These are phyloP conservation scores for Drosophila saltans DNA, from an alignment of 1,140 invertebrate species.

Conservation along the genomic window DNA sequence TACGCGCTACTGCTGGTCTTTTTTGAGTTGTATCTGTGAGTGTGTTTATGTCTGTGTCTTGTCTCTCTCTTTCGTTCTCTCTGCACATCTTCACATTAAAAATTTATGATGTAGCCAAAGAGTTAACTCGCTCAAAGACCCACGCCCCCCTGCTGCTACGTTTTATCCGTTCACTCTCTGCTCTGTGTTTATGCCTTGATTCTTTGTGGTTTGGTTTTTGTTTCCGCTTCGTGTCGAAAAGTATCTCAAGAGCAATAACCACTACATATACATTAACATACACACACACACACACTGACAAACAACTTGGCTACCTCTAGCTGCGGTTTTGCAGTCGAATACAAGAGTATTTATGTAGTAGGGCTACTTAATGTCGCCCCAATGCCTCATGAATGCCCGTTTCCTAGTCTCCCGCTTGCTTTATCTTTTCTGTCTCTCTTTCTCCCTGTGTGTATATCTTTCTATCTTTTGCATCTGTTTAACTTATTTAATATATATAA, in stretches of 20 bases:
- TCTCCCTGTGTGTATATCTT: conserved; percentile 2
- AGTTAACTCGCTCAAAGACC: conserved; percentile 68
- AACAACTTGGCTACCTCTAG: conserved; percentile 31
- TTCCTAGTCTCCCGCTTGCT: conserved; percentile 17
- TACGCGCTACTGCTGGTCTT: conserved; percentile 61
- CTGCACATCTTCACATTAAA: conserved; percentile 70
- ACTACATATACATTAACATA: conserved; percentile 37
- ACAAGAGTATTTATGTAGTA: conserved; percentile 46
- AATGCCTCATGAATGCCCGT: conserved; percentile 48
- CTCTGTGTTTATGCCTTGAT: conserved; percentile 44
- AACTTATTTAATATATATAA: conserved; percentile 46
- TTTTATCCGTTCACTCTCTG: conserved; percentile 1
- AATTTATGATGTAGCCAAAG: conserved; percentile 80
- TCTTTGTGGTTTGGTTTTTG: conserved; percentile 43
- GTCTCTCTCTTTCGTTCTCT: conserved; percentile 39
- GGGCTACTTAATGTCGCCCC: conserved; percentile 65
- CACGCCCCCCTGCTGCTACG: conserved; percentile 28
- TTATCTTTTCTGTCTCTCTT: background rate
- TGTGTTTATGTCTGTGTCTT: conserved; percentile 19
- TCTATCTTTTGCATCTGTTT: conserved; percentile 9
- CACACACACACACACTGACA: no score
- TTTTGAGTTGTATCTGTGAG: conserved; percentile 27
- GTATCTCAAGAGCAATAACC: conserved; percentile 76
- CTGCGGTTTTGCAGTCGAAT: conserved; percentile 48
- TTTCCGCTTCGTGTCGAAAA: conserved; percentile 78